phyloP scores from a whole-genome alignment of 2,113 vertebrate genomes.

The Tenebrosternarchus preto region DNA sequence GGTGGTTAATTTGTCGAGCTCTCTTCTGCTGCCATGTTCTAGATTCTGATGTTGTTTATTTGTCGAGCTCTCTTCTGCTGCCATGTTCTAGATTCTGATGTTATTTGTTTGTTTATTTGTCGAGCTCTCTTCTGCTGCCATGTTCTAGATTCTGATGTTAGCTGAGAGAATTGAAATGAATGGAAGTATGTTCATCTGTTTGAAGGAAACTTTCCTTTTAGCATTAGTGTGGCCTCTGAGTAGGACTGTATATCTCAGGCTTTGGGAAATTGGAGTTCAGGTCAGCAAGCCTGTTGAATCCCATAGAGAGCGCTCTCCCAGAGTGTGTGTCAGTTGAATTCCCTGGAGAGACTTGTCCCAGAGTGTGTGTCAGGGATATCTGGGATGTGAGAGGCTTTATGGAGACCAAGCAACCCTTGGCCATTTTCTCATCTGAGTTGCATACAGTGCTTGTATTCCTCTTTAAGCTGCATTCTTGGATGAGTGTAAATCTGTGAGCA shows the following conservation, averaged over 20 bases:
- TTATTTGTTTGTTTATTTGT: conserved; percentile 11
- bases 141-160: background rate
- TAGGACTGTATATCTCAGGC: background rate
- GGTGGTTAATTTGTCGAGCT: background rate
- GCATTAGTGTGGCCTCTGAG: background rate
- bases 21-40: background rate
- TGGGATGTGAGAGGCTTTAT: conserved; percentile 31
- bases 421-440: background rate
- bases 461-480: background rate
- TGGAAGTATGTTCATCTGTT: conserved; percentile 21
- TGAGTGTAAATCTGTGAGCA: background rate
- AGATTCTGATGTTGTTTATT: background rate
- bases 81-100: background rate
- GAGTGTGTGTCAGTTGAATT: conserved; percentile 25
- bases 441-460: background rate
- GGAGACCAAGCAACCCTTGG: conserved; percentile 24
- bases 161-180: background rate
- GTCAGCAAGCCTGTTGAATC: too few species aligned
- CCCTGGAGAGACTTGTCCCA: conserved; percentile 32
- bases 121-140: background rate
- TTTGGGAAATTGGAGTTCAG: conserved; percentile 34
- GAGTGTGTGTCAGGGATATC: conserved; percentile 39
- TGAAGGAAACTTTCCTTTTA: background rate
- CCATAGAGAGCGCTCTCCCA: too few species aligned
- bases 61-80: background rate